A percentile compares a stretch with the other conserved stretches of the same genome.
phyloP scores from a whole-genome alignment of 53 echinoderm and acorn worm genomes.

The Echinarachnius parma region DNA sequence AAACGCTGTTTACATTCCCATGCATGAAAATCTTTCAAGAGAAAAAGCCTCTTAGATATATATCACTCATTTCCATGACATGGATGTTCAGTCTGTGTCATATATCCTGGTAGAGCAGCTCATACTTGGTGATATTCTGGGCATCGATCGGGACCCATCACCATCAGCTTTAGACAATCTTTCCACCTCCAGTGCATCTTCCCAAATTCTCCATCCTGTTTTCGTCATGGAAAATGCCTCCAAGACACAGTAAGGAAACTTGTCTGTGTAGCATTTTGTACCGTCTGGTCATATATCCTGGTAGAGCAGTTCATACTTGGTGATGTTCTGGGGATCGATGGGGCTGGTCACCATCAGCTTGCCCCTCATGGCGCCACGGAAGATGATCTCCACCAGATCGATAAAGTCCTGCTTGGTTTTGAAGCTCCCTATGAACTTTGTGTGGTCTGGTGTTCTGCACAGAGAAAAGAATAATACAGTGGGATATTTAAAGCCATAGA shows the following conservation, averaged over 20 bases:
- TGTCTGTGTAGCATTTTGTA: background rate
- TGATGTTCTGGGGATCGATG: constrained; percentile 73
- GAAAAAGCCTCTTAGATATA: too few relatives aligned
- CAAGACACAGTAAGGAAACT: background rate
- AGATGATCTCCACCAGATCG: constrained; percentile 85
- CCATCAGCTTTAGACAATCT: constrained; percentile 94
- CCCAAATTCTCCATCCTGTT: too few relatives aligned
- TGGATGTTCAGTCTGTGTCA: too few relatives aligned
- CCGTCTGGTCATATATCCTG: constrained; percentile 98
- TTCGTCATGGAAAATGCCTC: too few relatives aligned
- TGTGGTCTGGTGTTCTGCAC: constrained; percentile 85
- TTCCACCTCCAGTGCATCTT: too few relatives aligned
- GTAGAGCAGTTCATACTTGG: constrained; percentile 88
- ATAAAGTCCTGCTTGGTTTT: constrained; percentile 93
- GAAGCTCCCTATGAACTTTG: constrained; percentile 90
- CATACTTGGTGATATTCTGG: constrained; percentile 75
- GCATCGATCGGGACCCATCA: constrained; percentile 83
- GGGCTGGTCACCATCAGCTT: constrained; percentile 88
- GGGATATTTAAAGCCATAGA: too few relatives aligned
- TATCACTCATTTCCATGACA: too few relatives aligned
- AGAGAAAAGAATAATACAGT: too few relatives aligned
- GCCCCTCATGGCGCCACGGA: constrained; percentile 80
- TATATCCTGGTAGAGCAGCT: constrained; percentile 89
- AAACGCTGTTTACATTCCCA: too few relatives aligned
- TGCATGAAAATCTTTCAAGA: too few relatives aligned